phyloP scores from a whole-genome alignment of 2,888 invertebrate species.

The Tolmerus cingulatus region DNA sequence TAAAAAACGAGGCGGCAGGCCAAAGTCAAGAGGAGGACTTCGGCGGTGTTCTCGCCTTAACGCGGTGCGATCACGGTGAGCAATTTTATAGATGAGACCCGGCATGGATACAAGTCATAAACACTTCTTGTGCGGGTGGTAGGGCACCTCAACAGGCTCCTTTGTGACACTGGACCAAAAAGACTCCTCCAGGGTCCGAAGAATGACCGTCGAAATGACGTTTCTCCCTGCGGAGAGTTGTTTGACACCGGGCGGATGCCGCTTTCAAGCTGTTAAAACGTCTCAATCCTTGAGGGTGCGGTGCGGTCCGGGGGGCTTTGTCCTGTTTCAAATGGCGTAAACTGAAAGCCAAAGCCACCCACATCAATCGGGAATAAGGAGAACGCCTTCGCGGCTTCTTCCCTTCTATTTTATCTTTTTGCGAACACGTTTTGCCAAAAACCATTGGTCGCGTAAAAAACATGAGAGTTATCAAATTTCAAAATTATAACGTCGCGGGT shows the following conservation, averaged over 20 bases:
- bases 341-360: not conserved
- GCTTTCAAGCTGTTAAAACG: not conserved
- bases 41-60: conserved; percentile 33
- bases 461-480: conserved; percentile 12
- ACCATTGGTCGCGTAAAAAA: conserved; percentile 23
- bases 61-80: conserved; percentile 24
- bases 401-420: not conserved
- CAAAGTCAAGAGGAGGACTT: conserved; percentile 23
- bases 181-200: not conserved
- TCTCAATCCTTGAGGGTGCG: not conserved
- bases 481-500: not conserved
- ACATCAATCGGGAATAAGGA: not conserved
- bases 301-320: not conserved
- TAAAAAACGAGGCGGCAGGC: conserved; percentile 5
- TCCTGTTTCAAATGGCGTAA: conserved; percentile 21
- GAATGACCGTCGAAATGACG: not conserved
- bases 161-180: conserved; percentile 12
- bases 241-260: not conserved
- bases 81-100: conserved; percentile 30
- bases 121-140: conserved; percentile 30
- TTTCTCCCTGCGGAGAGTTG: not conserved
- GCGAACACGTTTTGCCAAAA: conserved; percentile 1
- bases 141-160: not conserved
- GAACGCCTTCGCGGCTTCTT: conserved; percentile 17
- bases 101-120: conserved; percentile 17